Conservation (phyloP, 1,140 invertebrate species). For the Globodera rostochiensis region DNA sequence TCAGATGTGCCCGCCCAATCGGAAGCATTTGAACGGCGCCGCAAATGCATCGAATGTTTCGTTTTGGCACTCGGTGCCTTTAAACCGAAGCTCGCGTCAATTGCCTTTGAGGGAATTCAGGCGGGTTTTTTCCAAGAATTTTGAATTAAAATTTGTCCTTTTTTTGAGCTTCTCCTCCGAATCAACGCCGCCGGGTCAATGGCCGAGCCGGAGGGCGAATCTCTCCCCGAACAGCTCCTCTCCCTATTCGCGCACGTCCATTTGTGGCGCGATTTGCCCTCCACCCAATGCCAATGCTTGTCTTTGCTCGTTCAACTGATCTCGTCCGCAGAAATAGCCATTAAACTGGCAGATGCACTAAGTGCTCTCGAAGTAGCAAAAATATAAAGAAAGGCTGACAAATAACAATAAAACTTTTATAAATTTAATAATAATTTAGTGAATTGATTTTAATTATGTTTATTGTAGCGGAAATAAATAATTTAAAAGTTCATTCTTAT, state of each 20-base stretch:
- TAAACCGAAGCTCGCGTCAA: slow-evolving; percentile 9
- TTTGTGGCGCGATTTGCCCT: slow-evolving; percentile 6
- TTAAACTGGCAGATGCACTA: slow-evolving; percentile 6
- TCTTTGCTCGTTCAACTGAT: slow-evolving; percentile 21
- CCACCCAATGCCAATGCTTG: slow-evolving; percentile 19
- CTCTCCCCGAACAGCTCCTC: slow-evolving; percentile 8
- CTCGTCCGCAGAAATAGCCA: slow-evolving; percentile 21
- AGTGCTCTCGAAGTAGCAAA: slow-evolving; percentile 10
- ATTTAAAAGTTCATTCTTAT: too few species aligned
- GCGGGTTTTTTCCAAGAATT: neutral
- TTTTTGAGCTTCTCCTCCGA: neutral
- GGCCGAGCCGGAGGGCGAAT: slow-evolving; percentile 6
- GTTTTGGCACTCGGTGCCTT: slow-evolving; percentile 9
- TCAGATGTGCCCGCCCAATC: slow-evolving; percentile 5
- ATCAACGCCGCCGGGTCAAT: neutral
- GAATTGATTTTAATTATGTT: neutral
- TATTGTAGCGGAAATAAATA: neutral
- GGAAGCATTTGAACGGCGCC: neutral
- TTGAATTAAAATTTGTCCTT: neutral
- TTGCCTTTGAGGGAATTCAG: slow-evolving; percentile 26
- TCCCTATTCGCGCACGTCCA: slow-evolving; percentile 8
- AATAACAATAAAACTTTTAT: neutral
- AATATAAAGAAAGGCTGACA: neutral
- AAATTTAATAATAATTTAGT: neutral
- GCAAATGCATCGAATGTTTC: slow-evolving; percentile 26